A percentile compares a stretch with the other conserved stretches of the same genome.
These are phyloP conservation scores for Enoplosus armatus DNA, from an alignment of 2,797 vertebrate genomes.

Conservation along the genomic window DNA sequence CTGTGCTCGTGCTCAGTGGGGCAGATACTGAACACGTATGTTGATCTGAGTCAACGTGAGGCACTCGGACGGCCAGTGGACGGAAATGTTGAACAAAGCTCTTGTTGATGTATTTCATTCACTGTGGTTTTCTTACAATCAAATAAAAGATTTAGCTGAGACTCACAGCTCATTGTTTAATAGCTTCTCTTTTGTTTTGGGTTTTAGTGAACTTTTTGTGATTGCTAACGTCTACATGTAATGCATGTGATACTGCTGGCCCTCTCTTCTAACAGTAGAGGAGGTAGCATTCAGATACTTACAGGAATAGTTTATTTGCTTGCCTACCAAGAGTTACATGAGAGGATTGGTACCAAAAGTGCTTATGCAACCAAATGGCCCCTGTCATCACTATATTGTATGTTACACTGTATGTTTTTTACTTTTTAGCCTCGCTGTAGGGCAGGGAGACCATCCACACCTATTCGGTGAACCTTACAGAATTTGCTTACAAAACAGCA, in stretches of 20 bases:
- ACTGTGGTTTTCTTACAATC: neutral
- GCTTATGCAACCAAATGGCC: too few relatives aligned
- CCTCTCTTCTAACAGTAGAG: too few relatives aligned
- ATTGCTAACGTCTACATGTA: too few relatives aligned
- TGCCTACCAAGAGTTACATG: too few relatives aligned
- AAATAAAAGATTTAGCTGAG: constrained; percentile 8
- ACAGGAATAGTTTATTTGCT: too few relatives aligned
- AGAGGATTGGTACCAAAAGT: too few relatives aligned
- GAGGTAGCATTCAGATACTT: too few relatives aligned
- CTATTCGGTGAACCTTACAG: neutral
- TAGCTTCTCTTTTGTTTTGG: too few relatives aligned
- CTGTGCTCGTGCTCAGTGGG: neutral
- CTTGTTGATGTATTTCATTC: neutral
- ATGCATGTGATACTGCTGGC: too few relatives aligned
- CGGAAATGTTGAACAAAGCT: neutral
- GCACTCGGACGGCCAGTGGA: neutral
- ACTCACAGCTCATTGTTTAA: neutral
- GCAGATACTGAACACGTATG: neutral
- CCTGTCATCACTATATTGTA: too few relatives aligned
- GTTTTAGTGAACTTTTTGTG: too few relatives aligned
- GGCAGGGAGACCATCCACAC: neutral
- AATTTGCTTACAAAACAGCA: neutral
- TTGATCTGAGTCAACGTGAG: neutral
- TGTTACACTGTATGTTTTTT: too few relatives aligned
- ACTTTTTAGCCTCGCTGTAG: neutral